Percentiles rank a stretch among this genome's conserved stretches.
phyloP scores from a whole-genome alignment of 2,113 vertebrate genomes.

The Galeopterus variegatus region DNA sequence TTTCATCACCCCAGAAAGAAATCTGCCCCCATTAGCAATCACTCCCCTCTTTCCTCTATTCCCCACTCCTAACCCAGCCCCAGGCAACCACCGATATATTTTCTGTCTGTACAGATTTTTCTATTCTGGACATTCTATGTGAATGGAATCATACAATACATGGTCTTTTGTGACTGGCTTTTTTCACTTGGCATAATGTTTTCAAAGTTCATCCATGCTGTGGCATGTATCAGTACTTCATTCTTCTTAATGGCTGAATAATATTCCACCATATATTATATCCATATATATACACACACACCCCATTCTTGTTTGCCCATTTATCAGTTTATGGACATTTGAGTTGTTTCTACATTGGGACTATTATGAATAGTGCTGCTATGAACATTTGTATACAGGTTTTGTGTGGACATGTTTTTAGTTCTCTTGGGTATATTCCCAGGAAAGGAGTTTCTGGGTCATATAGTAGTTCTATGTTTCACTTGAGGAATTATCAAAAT shows the following conservation, averaged over 20 bases:
- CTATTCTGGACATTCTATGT: neutral
- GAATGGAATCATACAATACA: neutral
- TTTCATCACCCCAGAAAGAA: neutral
- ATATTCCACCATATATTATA: neutral
- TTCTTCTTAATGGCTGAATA: slow-evolving; percentile 10
- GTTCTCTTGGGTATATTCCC: neutral
- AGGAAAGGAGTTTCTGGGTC: slow-evolving; percentile 2
- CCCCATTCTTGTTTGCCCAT: neutral
- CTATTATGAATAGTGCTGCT: neutral
- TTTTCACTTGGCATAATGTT: slow-evolving; percentile 2
- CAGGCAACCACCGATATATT: neutral
- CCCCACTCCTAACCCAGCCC: neutral
- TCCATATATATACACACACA: too few relatives aligned
- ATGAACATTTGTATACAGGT: neutral
- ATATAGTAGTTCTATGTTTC: neutral
- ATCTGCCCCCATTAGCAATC: neutral
- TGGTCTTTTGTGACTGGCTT: neutral
- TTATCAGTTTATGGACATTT: neutral
- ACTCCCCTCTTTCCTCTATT: neutral
- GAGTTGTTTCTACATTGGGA: neutral
- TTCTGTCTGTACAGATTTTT: neutral
- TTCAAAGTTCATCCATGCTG: neutral
- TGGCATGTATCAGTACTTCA: neutral
- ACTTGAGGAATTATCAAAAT: neutral
- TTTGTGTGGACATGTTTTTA: neutral